Evolutionary conservation across 2,888 invertebrate species (phyloP).

Genomic region (Philereme vetulata): DNA sequence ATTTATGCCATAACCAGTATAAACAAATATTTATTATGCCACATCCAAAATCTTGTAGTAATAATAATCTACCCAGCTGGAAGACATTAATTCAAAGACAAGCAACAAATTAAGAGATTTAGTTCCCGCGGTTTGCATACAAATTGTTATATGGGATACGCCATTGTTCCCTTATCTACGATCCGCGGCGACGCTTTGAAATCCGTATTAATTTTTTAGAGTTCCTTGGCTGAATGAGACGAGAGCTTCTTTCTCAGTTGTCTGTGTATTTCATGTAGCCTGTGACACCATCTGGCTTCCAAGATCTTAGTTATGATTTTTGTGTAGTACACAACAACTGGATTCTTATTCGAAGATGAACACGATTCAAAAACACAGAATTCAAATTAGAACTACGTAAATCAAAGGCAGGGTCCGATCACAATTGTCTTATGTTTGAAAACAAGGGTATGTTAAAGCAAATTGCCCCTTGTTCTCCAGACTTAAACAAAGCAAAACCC

Average conservation of each 20-base stretch:
- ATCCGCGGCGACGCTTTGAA: conserved; percentile 50
- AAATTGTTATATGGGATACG: conserved; percentile 72
- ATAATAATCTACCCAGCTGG: conserved; percentile 6
- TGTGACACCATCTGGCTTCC: no score
- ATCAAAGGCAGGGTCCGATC: neutral
- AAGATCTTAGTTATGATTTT: no score
- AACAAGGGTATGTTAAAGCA: conserved; percentile 1
- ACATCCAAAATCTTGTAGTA: conserved; percentile 34
- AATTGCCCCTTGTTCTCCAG: conserved; percentile 42
- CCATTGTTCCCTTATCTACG: conserved; percentile 67
- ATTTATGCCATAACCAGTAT: no score
- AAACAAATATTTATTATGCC: conserved; percentile 19
- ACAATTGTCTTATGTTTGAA: neutral
- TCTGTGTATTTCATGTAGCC: no score
- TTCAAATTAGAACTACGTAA: no score
- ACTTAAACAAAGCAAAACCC: conserved; percentile 63
- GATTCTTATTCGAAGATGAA: no score
- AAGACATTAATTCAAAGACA: conserved; percentile 62
- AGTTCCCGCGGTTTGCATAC: conserved; percentile 73
- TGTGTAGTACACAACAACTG: no score
- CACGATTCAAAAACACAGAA: no score
- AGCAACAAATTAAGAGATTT: conserved; percentile 67
- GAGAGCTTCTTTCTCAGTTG: no score
- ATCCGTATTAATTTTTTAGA: conserved; percentile 53
- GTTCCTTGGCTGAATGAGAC: neutral